Evolutionary conservation across 2,888 invertebrate genomes (phyloP).

Genomic region (Drosophila pullipes): DNA sequence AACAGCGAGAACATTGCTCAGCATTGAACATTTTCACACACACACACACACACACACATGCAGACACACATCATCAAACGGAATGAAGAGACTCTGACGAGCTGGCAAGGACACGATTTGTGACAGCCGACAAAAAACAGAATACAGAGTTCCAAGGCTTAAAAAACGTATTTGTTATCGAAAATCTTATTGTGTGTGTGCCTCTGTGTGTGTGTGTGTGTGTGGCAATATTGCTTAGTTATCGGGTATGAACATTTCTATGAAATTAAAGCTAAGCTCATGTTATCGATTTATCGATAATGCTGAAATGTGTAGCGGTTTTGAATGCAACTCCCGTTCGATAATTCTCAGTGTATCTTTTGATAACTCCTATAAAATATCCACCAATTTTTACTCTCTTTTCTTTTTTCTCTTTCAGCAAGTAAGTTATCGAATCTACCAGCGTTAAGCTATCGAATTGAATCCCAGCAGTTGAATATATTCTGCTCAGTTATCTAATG

Average conservation of each 20-base stretch:
- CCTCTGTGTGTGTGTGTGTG: not conserved
- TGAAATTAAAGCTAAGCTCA: not conserved
- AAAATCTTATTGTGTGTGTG: not conserved
- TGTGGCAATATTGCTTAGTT: not conserved
- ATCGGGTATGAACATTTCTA: not conserved
- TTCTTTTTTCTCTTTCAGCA: constrained; percentile 7
- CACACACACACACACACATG: not conserved
- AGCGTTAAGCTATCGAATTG: not conserved
- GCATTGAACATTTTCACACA: constrained; percentile 10
- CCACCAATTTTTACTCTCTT: not conserved
- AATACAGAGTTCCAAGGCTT: not conserved
- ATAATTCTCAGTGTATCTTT: not conserved
- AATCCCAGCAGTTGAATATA: not conserved
- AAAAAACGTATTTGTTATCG: constrained; percentile 23
- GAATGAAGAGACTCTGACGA: constrained; percentile 9
- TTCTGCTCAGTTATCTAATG: not conserved
- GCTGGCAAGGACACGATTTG: constrained; percentile 19
- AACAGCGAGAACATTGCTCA: constrained; percentile 13
- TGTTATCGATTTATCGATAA: not conserved
- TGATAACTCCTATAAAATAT: not conserved
- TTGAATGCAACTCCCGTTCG: not conserved
- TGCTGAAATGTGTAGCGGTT: not conserved
- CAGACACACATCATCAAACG: constrained; percentile 5
- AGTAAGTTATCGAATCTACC: constrained; percentile 24
- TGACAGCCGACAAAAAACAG: constrained; percentile 31